phyloP scores from a whole-genome alignment of 1,140 invertebrate genomes.

The Drosophila elegans region DNA sequence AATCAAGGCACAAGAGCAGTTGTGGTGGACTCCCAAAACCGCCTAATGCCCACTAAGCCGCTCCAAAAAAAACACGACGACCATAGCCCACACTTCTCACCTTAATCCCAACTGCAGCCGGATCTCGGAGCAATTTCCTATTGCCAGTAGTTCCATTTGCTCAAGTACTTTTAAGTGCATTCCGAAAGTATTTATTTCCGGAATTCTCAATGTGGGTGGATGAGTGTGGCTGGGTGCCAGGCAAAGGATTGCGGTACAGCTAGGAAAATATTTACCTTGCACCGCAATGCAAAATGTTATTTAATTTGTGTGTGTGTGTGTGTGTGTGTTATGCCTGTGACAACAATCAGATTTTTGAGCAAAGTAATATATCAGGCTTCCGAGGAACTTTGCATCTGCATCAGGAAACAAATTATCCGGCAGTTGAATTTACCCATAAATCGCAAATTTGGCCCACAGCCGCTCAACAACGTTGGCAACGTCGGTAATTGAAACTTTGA shows the following conservation, averaged over 20 bases:
- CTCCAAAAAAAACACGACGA: constrained; percentile 10
- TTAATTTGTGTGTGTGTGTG: constrained; percentile 6
- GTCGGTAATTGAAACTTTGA: constrained; percentile 72
- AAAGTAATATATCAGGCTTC: constrained; percentile 10
- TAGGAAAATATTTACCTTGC: constrained; percentile 56
- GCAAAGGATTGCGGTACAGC: constrained; percentile 29
- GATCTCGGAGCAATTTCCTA: constrained; percentile 29
- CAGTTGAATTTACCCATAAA: constrained; percentile 49
- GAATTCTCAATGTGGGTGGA: constrained; percentile 55
- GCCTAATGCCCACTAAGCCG: constrained; percentile 56
- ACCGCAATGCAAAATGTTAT: constrained; percentile 9
- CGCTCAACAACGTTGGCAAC: constrained; percentile 52
- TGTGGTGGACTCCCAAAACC: neutral
- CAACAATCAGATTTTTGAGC: constrained; percentile 17
- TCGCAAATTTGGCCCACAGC: constrained; percentile 24
- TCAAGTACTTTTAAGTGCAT: constrained; percentile 76
- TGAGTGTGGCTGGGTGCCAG: neutral
- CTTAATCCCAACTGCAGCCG: constrained; percentile 15
- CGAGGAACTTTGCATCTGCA: constrained; percentile 28
- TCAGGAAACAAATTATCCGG: constrained; percentile 26
- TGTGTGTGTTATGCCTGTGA: neutral
- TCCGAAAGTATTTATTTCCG: constrained; percentile 73
- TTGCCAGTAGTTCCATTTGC: constrained; percentile 58
- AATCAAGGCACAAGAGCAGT: constrained; percentile 33
- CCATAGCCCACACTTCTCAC: constrained; percentile 5